Base-by-base conservation (phyloP, 2,797 vertebrate genomes). In the Lacerta agilis region DNA sequence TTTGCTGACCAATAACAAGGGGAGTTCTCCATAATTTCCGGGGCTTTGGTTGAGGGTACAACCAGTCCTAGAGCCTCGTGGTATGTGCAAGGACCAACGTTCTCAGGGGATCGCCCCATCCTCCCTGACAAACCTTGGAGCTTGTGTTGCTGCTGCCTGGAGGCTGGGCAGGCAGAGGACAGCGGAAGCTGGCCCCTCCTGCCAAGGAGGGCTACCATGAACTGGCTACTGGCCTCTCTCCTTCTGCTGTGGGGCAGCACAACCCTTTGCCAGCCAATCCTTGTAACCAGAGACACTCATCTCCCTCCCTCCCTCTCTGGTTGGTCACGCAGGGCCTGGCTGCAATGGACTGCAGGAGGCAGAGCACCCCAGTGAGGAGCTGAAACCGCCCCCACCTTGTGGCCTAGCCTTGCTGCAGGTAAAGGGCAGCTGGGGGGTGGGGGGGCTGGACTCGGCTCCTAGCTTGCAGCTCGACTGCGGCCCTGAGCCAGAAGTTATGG, bases 381-480 rank as follows among this genome's bases (percentile, higher is more conserved):
- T 2, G 0, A 27, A 8, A 6, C 90, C 91, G 6, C 88, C 88
- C 10, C 90, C 91, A 2, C 88, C 88, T 15, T 94, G 86, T 5
- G 80, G 94, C 88, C 80, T 78, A 0, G 86, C 94, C 2, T 90
- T 41, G 58, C 82, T 95, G 75, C 96, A 97, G 97, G 97, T 97
- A 97, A 83, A 2, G 10, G 82, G 87, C 64, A 71, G 41, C 33
- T 1, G 38, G 41, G 41, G 8, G 11, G 58, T 4, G 7, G 7
- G 25, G 8, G 43, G 49, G 27, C 55, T 36, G 6, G 29, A 15
- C 29, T 41, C 8, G 3, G 43, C 5, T 11, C 15, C 72, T 13
- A 1, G 38, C 7, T 45, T 38, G 71, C 64, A 27, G 33, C 25
- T n/a, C n/a, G 33, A 17, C 36, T 73, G 49, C 3, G 18, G n/a